Evolutionary conservation across 2,797 vertebrate species (phyloP), one percentile per base, ranked within the genome.

Genomic region (Aeoliscus strigatus): DNA sequence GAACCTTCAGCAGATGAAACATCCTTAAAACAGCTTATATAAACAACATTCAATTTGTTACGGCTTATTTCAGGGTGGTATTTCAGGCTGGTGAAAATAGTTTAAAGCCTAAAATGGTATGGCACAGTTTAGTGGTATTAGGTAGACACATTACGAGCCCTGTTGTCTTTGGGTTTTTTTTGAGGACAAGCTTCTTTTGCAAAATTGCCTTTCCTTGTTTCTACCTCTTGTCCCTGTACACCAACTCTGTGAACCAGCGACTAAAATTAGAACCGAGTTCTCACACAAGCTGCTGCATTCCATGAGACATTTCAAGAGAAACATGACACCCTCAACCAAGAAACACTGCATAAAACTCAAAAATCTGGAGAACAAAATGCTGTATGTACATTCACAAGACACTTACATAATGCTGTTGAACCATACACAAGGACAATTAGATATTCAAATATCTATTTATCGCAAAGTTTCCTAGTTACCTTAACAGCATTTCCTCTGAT

Each of bases 401-500:
- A 21, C 3, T n/a, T n/a, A n/a, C n/a, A n/a, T n/a, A n/a, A n/a
- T n/a, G n/a, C n/a, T n/a, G n/a, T n/a, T n/a, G n/a, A n/a, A n/a
- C n/a, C n/a, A n/a, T n/a, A n/a, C n/a, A n/a, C n/a, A n/a, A n/a
- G n/a, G n/a, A n/a, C n/a, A n/a, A n/a, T n/a, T n/a, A n/a, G n/a
- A n/a, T n/a, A n/a, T n/a, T n/a, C n/a, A n/a, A n/a, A n/a, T n/a
- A n/a, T n/a, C n/a, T n/a, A n/a, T n/a, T n/a, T n/a, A n/a, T n/a
- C n/a, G n/a, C n/a, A n/a, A n/a, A n/a, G n/a, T n/a, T n/a, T n/a
- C n/a, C n/a, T 44, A 6, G 16, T 41, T 89, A 97, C 96, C 93
- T 97, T 98, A 48, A 93, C 85, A 37, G 94, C 89, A 82, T 91
- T 94, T 77, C 92, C 94, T 86, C 93, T 93, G 60, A 97, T 97